Percentiles rank a stretch among this genome's conserved stretches.
Conservation (phyloP, 2,888 invertebrate genomes). For the Theodoxus fluviatilis region DNA sequence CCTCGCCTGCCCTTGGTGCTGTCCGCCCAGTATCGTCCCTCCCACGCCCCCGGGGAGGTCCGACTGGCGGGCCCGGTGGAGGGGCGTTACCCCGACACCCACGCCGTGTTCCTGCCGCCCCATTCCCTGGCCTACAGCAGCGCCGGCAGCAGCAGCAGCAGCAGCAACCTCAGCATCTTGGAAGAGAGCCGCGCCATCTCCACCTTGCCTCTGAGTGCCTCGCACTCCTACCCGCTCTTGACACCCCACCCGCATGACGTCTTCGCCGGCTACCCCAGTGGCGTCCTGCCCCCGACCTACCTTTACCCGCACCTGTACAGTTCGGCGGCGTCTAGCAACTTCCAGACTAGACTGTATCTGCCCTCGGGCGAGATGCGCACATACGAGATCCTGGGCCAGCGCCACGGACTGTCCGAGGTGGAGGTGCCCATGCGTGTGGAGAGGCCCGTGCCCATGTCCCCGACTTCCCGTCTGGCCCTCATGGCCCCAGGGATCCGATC, state of each 20-base stretch:
- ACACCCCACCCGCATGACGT: conserved; percentile 34
- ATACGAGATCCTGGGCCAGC: conserved; percentile 44
- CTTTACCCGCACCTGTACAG: conserved; percentile 62
- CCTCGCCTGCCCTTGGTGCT: too few relatives aligned
- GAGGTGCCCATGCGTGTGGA: conserved; percentile 23
- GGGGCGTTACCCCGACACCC: too few relatives aligned
- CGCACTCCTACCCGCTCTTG: conserved; percentile 30
- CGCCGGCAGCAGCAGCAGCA: background rate
- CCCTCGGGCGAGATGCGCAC: conserved; percentile 48
- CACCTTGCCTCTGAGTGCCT: conserved; percentile 38
- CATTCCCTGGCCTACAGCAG: conserved; percentile 40
- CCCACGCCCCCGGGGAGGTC: too few relatives aligned
- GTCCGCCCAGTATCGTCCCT: too few relatives aligned
- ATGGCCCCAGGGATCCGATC: conserved; percentile 24
- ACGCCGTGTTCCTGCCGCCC: too few relatives aligned
- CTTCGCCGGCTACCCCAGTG: conserved; percentile 39
- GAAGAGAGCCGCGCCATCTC: conserved; percentile 53
- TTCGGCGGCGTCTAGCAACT: conserved; percentile 47
- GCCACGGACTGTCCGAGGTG: too few relatives aligned
- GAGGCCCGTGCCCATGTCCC: conserved; percentile 31
- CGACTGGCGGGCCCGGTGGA: too few relatives aligned
- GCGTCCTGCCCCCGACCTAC: too few relatives aligned
- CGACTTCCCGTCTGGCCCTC: conserved; percentile 27
- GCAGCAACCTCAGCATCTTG: conserved; percentile 44
- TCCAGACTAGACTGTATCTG: conserved; percentile 47